A percentile compares a stretch with the other conserved stretches of the same genome.
phyloP scores from a whole-genome alignment of 2,113 vertebrate genomes.

The Strix uralensis region DNA sequence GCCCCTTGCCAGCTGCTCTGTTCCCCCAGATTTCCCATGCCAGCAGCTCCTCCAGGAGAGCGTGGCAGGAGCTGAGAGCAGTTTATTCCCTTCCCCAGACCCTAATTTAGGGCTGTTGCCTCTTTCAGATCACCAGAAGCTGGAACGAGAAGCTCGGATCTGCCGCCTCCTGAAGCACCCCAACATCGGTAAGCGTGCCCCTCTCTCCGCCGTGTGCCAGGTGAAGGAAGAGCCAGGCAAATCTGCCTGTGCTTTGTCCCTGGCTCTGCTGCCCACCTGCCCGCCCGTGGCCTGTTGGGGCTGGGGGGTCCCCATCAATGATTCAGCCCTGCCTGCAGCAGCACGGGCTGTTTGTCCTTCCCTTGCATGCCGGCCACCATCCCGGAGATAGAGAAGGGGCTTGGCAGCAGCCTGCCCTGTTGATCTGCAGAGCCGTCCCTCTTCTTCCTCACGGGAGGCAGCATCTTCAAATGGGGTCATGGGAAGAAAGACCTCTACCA shows the following conservation, averaged over 20 bases:
- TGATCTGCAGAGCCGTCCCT: background rate
- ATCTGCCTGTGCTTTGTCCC: accelerated
- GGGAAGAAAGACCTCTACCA: background rate
- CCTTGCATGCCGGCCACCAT: accelerated
- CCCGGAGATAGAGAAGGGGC: background rate
- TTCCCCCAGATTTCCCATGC: background rate
- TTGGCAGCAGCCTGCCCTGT: accelerated
- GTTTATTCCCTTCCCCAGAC: background rate
- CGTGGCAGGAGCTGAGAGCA: accelerated
- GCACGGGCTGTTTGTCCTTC: background rate
- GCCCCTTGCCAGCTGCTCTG: background rate
- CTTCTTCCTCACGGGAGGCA: background rate
- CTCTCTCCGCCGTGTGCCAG: accelerated
- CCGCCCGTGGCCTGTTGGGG: accelerated
- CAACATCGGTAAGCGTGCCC: conserved; percentile 84
- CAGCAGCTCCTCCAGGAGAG: background rate
- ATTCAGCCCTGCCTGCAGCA: background rate
- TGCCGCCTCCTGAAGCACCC: conserved; percentile 94
- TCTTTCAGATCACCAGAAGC: conserved; percentile 91
- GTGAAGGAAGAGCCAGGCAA: accelerated
- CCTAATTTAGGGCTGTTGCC: background rate
- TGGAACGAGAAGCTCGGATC: conserved; percentile 94
- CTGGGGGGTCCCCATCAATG: background rate
- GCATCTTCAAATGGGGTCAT: background rate
- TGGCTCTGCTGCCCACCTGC: accelerated